Percentiles rank a stretch among this genome's conserved stretches.
phyloP scores from a whole-genome alignment of 2,888 invertebrate genomes.

The Tenodera sinensis region DNA sequence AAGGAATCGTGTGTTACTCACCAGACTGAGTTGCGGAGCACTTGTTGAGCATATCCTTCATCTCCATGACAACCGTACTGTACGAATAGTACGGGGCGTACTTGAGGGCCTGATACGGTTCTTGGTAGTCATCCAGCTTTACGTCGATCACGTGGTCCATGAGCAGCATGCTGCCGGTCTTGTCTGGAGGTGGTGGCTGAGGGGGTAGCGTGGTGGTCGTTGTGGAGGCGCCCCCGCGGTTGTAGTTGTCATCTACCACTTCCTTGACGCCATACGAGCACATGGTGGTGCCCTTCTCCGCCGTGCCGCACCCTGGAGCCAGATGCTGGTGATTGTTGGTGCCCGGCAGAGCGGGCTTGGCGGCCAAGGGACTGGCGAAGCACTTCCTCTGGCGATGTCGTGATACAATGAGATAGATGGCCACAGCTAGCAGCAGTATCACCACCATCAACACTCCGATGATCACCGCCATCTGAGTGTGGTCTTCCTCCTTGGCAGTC shows the following conservation, averaged over 20 bases:
- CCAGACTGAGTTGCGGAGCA: slow-evolving; percentile 35
- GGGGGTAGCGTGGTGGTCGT: slow-evolving; percentile 47
- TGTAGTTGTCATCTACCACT: slow-evolving; percentile 50
- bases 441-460: slow-evolving; percentile 73
- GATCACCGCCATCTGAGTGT: slow-evolving; percentile 70
- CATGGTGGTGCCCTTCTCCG: slow-evolving; percentile 46
- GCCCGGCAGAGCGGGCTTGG: slow-evolving; percentile 50
- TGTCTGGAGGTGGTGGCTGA: slow-evolving; percentile 39
- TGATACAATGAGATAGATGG: slow-evolving; percentile 68
- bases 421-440: slow-evolving; percentile 66
- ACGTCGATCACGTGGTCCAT: slow-evolving; percentile 47
- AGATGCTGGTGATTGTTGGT: slow-evolving; percentile 44
- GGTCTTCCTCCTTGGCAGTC: slow-evolving; percentile 65
- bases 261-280: slow-evolving; percentile 55
- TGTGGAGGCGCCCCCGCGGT: slow-evolving; percentile 48
- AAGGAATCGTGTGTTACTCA: neutral
- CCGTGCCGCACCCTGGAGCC: slow-evolving; percentile 50
- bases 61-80: slow-evolving; percentile 71
- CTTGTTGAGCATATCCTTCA: slow-evolving; percentile 59
- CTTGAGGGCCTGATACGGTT: slow-evolving; percentile 72
- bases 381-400: slow-evolving; percentile 69
- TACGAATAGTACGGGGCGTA: slow-evolving; percentile 74
- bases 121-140: slow-evolving; percentile 71
- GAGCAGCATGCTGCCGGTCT: slow-evolving; percentile 52
- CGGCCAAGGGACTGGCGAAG: slow-evolving; percentile 66